phyloP scores from a whole-genome alignment of 2,113 vertebrate genomes.

The Microcebus tavaratra region DNA sequence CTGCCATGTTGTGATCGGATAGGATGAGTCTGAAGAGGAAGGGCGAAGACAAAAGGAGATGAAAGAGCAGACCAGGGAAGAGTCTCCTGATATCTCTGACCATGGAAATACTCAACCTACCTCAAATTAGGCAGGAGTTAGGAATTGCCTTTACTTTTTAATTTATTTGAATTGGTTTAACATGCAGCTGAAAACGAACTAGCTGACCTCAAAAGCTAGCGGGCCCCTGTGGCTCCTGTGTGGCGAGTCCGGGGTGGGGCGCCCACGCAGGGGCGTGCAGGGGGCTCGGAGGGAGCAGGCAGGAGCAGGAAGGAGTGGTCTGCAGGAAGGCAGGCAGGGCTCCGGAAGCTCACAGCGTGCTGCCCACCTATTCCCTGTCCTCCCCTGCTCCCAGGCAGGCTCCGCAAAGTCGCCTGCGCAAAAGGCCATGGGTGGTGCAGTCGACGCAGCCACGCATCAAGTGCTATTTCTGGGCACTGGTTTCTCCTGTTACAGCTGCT shows the following conservation, averaged over 20 bases:
- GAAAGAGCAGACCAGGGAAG: background rate
- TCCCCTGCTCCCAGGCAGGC: too few species aligned
- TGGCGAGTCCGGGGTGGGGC: rapidly evolving
- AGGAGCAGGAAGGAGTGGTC: too few species aligned
- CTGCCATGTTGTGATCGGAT: background rate
- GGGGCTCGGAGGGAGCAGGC: background rate
- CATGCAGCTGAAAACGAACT: background rate
- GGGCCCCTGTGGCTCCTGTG: rapidly evolving
- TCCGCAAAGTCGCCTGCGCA: background rate
- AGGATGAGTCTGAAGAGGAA: background rate
- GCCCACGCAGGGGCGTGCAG: rapidly evolving
- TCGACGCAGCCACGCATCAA: rapidly evolving
- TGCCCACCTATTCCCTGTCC: rapidly evolving
- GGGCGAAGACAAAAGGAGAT: background rate
- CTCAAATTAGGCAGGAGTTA: background rate
- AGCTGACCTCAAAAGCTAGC: background rate
- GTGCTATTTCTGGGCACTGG: too few species aligned
- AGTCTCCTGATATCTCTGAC: background rate
- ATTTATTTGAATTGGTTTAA: background rate
- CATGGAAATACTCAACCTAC: background rate
- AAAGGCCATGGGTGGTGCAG: rapidly evolving
- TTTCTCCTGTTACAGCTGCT: background rate
- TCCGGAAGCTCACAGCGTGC: rapidly evolving
- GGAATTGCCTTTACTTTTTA: background rate
- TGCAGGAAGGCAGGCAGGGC: background rate